A percentile compares a stretch with the other conserved stretches of the same genome.
Evolutionary conservation across 2,113 vertebrate genomes (phyloP).

Genomic region (Ophiodon elongatus): DNA sequence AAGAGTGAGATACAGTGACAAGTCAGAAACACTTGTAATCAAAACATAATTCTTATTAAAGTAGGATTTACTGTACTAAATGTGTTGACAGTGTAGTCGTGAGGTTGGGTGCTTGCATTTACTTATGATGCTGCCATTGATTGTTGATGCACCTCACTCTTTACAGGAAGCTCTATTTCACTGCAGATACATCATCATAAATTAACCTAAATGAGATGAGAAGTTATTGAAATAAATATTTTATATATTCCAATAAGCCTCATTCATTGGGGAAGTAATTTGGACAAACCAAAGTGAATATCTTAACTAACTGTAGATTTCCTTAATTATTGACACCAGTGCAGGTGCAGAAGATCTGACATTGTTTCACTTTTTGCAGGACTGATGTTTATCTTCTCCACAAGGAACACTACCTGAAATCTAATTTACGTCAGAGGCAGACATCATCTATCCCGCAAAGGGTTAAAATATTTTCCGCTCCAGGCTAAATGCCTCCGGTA

Average conservation of each 20-base stretch:
- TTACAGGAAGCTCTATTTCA: neutral
- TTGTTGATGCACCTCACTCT: constrained; percentile 13
- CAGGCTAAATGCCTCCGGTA: neutral
- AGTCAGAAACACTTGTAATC: neutral
- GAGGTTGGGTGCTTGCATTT: neutral
- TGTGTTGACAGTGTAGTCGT: neutral
- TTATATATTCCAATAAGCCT: neutral
- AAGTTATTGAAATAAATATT: constrained; percentile 4
- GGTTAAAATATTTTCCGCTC: constrained; percentile 15
- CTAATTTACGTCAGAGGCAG: neutral
- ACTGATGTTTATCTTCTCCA: neutral
- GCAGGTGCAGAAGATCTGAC: neutral
- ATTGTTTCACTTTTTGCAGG: neutral
- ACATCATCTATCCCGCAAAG: neutral
- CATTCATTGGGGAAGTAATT: neutral
- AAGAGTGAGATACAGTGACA: neutral
- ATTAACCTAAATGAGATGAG: neutral
- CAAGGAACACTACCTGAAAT: neutral
- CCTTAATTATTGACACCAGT: neutral
- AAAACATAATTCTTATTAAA: neutral
- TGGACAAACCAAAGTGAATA: neutral
- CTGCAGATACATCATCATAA: neutral
- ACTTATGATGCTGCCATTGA: constrained; percentile 6
- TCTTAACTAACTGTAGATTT: neutral
- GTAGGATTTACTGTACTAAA: neutral